Evolutionary conservation across 1,140 invertebrate genomes (phyloP), one percentile per base, ranked within the genome.

Genomic region (Drosophila guanche): DNA sequence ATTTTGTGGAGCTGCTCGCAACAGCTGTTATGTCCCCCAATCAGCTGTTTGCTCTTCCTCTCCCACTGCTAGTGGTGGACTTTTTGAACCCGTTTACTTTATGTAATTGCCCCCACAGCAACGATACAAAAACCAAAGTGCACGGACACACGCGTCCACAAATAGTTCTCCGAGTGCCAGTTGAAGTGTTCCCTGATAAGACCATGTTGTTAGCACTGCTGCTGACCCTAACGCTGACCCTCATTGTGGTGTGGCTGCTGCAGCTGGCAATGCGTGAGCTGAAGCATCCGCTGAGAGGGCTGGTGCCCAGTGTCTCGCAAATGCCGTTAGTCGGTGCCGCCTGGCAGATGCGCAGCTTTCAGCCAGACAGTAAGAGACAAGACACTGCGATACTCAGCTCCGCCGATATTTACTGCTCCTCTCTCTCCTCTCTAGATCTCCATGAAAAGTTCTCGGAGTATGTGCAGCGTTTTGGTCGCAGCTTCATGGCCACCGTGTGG

Each of bases 401-500:
- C 25, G 5, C 25, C 29, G 29, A 37, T n/a, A 8, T 14, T 22
- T n/a, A 5, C 6, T 50, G 8, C 29, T 8, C 12, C 5, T 41
- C 22, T 4, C 43, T 27, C 5, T 3, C 2, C 7, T 7, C 6
- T 2, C 1, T 29, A 90, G 86, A 90, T 66, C 55, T 90, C 2
- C 76, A 90, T 16, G 66, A 67, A 16, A 90, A 90, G 41, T 90
- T 90, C 25, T 54, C 53, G 2, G 81, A 86, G 29, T 90, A 77
- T 57, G 67, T 86, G 12, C 4, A 46, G 46, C 80, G 71, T 2
- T 90, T 68, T 43, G 14, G 91, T 91, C 65, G 93, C 93, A 43
- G 95, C 93, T 95, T 92, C 95, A 40, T 92, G 92, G 47, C 93
- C 90, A 43, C 94, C 93, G 54, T 91, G 93, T 29, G 88, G 94